Conservation (phyloP, 2,113 vertebrate genomes). For the Sardina pilchardus region DNA sequence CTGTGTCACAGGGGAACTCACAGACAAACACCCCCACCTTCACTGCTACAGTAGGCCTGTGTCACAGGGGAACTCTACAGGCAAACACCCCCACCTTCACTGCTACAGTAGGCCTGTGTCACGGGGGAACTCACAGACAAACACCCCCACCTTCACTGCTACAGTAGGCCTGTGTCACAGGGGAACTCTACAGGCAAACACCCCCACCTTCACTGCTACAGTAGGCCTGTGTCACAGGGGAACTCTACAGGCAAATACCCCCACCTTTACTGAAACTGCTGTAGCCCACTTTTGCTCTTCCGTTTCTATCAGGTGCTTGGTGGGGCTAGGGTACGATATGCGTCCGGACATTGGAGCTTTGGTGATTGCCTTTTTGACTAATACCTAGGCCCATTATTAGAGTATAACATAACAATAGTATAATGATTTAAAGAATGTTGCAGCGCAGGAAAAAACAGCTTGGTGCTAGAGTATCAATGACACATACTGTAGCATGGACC, state of each 20-base stretch:
- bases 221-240: conserved; percentile 2
- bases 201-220: too few relatives aligned
- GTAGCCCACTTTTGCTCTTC: not conserved
- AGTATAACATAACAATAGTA: not conserved
- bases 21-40: too few relatives aligned
- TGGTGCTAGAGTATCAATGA: not conserved
- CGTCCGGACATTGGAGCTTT: not conserved
- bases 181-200: too few relatives aligned
- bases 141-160: not conserved
- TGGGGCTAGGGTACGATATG: not conserved
- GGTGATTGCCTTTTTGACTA: not conserved
- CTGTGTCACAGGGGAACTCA: too few relatives aligned
- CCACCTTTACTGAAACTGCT: not conserved
- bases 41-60: too few relatives aligned
- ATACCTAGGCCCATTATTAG: not conserved
- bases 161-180: too few relatives aligned
- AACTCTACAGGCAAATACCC: not conserved
- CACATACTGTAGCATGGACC: too few relatives aligned
- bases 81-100: too few relatives aligned
- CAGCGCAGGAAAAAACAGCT: not conserved
- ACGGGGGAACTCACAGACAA: not conserved
- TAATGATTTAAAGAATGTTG: too few relatives aligned
- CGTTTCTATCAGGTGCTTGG: not conserved
- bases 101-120: conserved; percentile 19
- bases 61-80: too few relatives aligned